These are phyloP conservation scores for Callionymus lyra DNA, from an alignment of 2,113 vertebrate species.

Conservation along the genomic window DNA sequence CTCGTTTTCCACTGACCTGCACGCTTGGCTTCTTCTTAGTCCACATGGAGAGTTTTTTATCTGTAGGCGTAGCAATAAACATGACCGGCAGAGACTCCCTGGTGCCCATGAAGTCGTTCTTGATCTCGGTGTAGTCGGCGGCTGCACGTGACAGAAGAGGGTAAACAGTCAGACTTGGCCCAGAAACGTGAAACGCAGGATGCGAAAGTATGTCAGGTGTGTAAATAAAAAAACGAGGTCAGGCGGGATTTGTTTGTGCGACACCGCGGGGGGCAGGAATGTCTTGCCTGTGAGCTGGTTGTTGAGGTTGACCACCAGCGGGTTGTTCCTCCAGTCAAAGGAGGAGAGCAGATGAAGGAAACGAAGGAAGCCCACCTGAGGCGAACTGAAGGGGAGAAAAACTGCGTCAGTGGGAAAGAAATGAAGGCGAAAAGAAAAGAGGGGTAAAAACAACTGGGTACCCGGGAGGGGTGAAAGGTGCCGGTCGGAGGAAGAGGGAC, in stretches of 20 bases:
- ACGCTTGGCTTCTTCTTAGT: conserved; percentile 76
- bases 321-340: conserved; percentile 93
- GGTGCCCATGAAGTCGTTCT: conserved; percentile 76
- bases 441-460: conserved; percentile 33
- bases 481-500: conserved; percentile 80
- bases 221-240: conserved; percentile 32
- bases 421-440: conserved; percentile 17
- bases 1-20: conserved; percentile 68
- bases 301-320: conserved; percentile 87
- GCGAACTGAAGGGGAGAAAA: conserved; percentile 68
- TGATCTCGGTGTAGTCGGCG: conserved; percentile 78
- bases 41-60: conserved; percentile 80
- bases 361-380: conserved; percentile 87
- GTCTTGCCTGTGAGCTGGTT: conserved; percentile 75
- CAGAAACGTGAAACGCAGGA: conserved; percentile 19
- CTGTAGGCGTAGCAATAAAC: conserved; percentile 87
- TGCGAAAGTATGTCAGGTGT: conserved; percentile 30
- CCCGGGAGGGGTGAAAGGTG: conserved; percentile 83
- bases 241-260: conserved; percentile 26
- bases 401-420: conserved; percentile 27
- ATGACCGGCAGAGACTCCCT: conserved; percentile 77
- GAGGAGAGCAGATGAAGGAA: conserved; percentile 83
- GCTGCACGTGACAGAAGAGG: conserved; percentile 57
- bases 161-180: conserved; percentile 24
- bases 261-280: neutral